Conservation (phyloP, 2,113 vertebrate species). For the Aphyosemion australe region DNA sequence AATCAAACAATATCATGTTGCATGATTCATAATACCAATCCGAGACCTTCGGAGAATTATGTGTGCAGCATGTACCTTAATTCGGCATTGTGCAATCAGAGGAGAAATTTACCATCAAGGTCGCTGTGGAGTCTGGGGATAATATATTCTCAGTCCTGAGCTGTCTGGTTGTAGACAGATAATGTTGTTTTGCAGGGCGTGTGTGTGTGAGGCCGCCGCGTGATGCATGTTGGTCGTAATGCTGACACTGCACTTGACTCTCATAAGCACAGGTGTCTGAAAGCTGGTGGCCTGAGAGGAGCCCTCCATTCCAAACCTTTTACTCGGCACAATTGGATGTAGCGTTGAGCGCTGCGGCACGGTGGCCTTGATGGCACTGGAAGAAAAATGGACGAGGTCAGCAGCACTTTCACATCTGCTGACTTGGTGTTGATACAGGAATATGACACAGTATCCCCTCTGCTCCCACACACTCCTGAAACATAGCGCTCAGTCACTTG, state of each 20-base stretch:
- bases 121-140: conserved; percentile 24
- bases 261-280: conserved; percentile 59
- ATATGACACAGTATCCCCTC: conserved; percentile 44
- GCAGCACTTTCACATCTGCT: conserved; percentile 68
- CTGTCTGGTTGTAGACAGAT: conserved; percentile 44
- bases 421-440: conserved; percentile 65
- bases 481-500: conserved; percentile 31
- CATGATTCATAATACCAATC: conserved; percentile 62
- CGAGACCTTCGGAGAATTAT: conserved; percentile 27
- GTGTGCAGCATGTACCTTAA: conserved; percentile 20
- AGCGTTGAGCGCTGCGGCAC: conserved; percentile 38
- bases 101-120: conserved; percentile 39
- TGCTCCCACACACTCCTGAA: conserved; percentile 18
- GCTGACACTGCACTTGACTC: conserved; percentile 71
- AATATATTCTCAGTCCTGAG: conserved; percentile 40
- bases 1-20: conserved; percentile 74
- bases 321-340: conserved; percentile 62
- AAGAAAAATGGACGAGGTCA: conserved; percentile 73
- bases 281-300: conserved; percentile 44
- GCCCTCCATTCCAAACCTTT: conserved; percentile 57
- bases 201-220: conserved; percentile 35
- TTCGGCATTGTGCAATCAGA: conserved; percentile 29
- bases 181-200: conserved; percentile 46
- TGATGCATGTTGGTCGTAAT: conserved; percentile 59
- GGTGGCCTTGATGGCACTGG: conserved; percentile 62